Base-by-base conservation (phyloP, 2,797 vertebrate genomes). In the Propithecus deckenii region DNA sequence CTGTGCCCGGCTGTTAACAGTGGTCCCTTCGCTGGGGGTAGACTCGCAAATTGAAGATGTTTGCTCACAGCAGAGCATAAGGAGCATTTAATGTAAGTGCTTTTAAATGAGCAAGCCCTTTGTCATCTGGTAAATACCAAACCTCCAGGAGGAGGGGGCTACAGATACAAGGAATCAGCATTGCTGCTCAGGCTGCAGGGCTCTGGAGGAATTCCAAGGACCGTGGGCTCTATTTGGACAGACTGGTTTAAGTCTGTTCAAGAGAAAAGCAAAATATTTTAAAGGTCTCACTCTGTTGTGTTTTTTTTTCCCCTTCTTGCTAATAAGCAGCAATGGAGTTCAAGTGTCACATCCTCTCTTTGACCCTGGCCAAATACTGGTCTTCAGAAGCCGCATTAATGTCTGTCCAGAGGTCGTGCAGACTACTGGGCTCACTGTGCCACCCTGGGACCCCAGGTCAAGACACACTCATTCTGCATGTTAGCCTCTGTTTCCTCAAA, bases 51-150 rank as follows among this genome's bases (percentile, higher is more conserved):
- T 88, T 14, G 0, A 61, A 80, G 89, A 89, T 72, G 80, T 41
- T 15, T 76, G 93, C 96, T 88, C 90, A 61, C 10, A 75, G 89
- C 20, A 0, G 85, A 89, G 48, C 83, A 17, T 94, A 55, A 0
- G 20, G 35, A 55, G 67, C 52, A n/a, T 91, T 89, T 91, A 80
- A 67, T 13, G 55, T 84, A 89, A 98, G 94, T 80, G 93, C 94
- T 96, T 92, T 83, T 38, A 92, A 93, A 96, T 0, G 32, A 90
- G 89, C 94, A 3, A 67, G 84, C 76, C 94, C 86, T 97, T 94
- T 96, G 97, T 97, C 94, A 52, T 90, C 90, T 52, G 96, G 65
- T 71, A 94, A 97, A 95, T 90, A 89, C 89, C 94, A 9, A 76
- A 95, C 81, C 96, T 89, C 95, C 13, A 0, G 81, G 81, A 43